Conservation (phyloP, 1,140 invertebrate genomes). For the Schlechtendalia chinensis region DNA sequence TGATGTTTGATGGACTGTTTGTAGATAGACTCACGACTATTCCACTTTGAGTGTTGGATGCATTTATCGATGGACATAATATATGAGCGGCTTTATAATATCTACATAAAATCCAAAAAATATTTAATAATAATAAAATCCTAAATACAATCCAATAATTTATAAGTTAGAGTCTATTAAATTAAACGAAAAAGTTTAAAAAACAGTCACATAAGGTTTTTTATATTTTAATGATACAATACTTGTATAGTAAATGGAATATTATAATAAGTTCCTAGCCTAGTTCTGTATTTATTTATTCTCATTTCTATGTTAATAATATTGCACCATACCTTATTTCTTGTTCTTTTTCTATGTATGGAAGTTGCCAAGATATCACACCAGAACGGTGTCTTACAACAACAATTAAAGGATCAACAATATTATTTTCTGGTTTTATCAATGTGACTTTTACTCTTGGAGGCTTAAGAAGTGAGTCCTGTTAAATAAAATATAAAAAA, state of each 20-base stretch:
- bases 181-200: neutral
- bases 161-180: no score
- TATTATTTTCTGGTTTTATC: slow-evolving; percentile 6
- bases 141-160: no score
- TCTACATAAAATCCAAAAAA: neutral
- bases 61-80: slow-evolving; percentile 22
- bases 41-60: slow-evolving; percentile 31
- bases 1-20: neutral
- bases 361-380: slow-evolving; percentile 50
- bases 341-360: slow-evolving; percentile 38
- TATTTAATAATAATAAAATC: neutral
- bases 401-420: slow-evolving; percentile 43
- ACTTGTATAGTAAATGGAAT: neutral
- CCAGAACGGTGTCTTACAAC: slow-evolving; percentile 45
- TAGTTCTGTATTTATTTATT: neutral
- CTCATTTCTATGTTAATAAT: neutral
- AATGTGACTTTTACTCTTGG: slow-evolving; percentile 27
- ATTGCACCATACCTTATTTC: slow-evolving; percentile 35
- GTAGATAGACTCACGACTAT: slow-evolving; percentile 41
- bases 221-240: neutral
- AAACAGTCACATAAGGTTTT: neutral
- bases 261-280: neutral
- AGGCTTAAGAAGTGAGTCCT: slow-evolving; percentile 11
- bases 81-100: slow-evolving; percentile 31
- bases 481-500: neutral